A percentile compares a stretch with the other conserved stretches of the same genome.
Evolutionary conservation across 1,140 invertebrate genomes (phyloP).

Genomic region (Acromyrmex charruanus): DNA sequence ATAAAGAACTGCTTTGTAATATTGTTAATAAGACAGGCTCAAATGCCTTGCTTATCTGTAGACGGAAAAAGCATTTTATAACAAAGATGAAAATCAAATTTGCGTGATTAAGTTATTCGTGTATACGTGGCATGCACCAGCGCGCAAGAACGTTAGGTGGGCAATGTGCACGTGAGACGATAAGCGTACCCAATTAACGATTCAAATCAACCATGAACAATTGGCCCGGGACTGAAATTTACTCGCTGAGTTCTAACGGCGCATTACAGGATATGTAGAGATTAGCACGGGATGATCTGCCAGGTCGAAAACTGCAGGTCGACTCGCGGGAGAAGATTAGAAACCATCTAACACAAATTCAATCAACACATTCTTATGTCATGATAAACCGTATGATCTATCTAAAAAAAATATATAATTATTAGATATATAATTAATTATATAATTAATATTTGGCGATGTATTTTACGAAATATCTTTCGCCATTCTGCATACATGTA

Average conservation of each 20-base stretch:
- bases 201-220: conserved; percentile 72
- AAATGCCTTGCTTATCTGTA: background rate
- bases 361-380: background rate
- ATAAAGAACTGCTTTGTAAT: background rate
- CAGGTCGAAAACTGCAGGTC: conserved; percentile 10
- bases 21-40: background rate
- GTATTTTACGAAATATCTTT: background rate
- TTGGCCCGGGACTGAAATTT: conserved; percentile 59
- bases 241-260: background rate
- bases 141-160: background rate
- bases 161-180: conserved; percentile 59
- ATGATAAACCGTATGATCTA: background rate
- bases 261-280: conserved; percentile 18
- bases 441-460: background rate
- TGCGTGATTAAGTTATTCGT: conserved; percentile 64
- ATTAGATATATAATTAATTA: background rate
- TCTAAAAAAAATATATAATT: background rate
- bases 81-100: conserved; percentile 17
- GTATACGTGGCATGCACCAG: conserved; percentile 22
- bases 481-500: background rate
- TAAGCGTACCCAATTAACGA: conserved; percentile 76
- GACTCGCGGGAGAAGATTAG: background rate
- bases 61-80: background rate
- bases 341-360: conserved; percentile 8
- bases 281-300: conserved; percentile 18